phyloP scores from a whole-genome alignment of 2,797 vertebrate genomes.

The Gobio occitaniae region DNA sequence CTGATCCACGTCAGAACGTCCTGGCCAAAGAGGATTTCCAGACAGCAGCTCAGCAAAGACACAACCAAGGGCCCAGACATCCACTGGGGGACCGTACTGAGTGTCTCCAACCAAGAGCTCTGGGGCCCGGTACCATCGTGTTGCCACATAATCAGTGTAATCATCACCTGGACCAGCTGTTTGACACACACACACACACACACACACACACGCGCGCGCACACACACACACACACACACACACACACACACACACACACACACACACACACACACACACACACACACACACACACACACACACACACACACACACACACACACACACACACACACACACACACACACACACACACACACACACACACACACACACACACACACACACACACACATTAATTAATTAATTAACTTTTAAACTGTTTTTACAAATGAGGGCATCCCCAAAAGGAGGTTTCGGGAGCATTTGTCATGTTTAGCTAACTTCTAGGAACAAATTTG shows the following conservation, averaged over 20 bases:
- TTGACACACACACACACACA: constrained; percentile 16
- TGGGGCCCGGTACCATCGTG: constrained; percentile 89
- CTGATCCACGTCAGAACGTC: constrained; percentile 89
- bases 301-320: constrained; percentile 19
- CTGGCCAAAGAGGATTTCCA: constrained; percentile 89
- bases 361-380: too few relatives aligned
- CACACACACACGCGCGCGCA: background rate
- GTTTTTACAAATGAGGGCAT: background rate
- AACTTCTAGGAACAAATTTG: background rate
- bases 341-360: background rate
- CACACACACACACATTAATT: too few relatives aligned
- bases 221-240: background rate
- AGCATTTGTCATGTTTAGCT: background rate
- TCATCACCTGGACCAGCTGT: constrained; percentile 86
- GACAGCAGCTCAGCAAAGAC: constrained; percentile 87
- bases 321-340: background rate
- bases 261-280: background rate
- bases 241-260: background rate
- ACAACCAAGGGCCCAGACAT: constrained; percentile 88
- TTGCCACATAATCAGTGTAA: constrained; percentile 91
- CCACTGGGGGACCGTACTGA: constrained; percentile 86
- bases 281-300: too few relatives aligned
- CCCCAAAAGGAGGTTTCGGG: background rate
- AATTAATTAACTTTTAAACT: background rate
- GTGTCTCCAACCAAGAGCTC: constrained; percentile 91